phyloP scores from a whole-genome alignment of 1,140 invertebrate species.

The Aphaenogaster rudis region DNA sequence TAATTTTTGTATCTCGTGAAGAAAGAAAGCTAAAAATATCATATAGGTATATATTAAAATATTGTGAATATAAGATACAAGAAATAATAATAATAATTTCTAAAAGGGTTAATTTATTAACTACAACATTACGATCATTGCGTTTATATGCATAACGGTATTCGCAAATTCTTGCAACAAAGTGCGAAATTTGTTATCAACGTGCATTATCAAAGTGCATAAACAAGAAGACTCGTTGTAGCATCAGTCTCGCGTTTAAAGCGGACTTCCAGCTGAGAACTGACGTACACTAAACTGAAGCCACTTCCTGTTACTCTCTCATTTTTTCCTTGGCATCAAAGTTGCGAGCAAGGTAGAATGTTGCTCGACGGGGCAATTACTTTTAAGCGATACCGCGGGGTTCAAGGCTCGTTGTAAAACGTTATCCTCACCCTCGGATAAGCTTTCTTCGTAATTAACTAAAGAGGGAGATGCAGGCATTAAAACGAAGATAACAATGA shows the following conservation, averaged over 20 bases:
- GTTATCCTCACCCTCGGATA: slow-evolving; percentile 72
- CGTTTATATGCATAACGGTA: slow-evolving; percentile 20
- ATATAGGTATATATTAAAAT: background rate
- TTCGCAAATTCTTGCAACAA: slow-evolving; percentile 22
- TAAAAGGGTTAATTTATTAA: slow-evolving; percentile 7
- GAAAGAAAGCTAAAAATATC: background rate
- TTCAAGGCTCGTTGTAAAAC: slow-evolving; percentile 66
- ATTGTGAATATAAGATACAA: slow-evolving; percentile 2
- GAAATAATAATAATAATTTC: background rate
- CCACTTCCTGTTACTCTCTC: slow-evolving; percentile 45
- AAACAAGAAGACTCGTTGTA: slow-evolving; percentile 24
- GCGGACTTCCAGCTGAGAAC: slow-evolving; percentile 43
- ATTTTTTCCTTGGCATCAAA: slow-evolving; percentile 58
- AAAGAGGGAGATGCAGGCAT: slow-evolving; percentile 69
- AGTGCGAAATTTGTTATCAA: slow-evolving; percentile 53
- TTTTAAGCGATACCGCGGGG: slow-evolving; percentile 71
- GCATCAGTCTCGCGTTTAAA: slow-evolving; percentile 48
- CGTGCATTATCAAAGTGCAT: slow-evolving; percentile 3
- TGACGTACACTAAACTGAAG: slow-evolving; percentile 50
- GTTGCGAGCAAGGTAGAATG: slow-evolving; percentile 47
- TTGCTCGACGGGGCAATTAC: slow-evolving; percentile 71
- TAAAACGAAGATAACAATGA: slow-evolving; percentile 77
- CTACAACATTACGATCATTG: background rate
- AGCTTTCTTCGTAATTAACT: slow-evolving; percentile 80
- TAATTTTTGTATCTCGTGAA: background rate